phyloP scores from a whole-genome alignment of 53 echinoderm and acorn worm species.

The Patiria pectinifera region DNA sequence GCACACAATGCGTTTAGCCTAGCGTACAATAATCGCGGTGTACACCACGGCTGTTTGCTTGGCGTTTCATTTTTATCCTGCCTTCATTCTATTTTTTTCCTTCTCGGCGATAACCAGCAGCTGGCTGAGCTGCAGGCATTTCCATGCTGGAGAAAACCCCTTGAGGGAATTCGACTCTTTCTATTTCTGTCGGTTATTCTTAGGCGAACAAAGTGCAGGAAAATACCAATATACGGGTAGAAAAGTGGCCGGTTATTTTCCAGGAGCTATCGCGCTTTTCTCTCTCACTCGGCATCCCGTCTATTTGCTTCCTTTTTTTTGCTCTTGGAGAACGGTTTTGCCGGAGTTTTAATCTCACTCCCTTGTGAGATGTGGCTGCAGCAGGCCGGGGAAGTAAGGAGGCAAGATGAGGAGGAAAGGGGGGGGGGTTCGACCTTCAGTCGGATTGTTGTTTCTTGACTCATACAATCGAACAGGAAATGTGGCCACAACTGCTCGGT shows the following conservation, averaged over 20 bases:
- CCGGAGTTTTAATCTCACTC: constrained; percentile 11
- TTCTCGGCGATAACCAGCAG: constrained; percentile 39
- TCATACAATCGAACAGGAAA: constrained; percentile 43
- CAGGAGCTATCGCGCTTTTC: background rate
- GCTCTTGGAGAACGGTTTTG: background rate
- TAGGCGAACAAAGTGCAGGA: constrained; percentile 61
- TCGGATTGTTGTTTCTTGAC: constrained; percentile 18
- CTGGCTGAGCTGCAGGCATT: constrained; percentile 60
- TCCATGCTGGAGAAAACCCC: constrained; percentile 40
- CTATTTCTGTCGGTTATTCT: constrained; percentile 50
- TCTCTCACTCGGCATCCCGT: constrained; percentile 12
- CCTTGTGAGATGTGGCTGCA: constrained; percentile 8
- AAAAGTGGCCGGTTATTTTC: constrained; percentile 58
- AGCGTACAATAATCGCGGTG: constrained; percentile 59
- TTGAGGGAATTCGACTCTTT: constrained; percentile 42
- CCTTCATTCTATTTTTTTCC: constrained; percentile 8
- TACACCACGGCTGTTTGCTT: constrained; percentile 57
- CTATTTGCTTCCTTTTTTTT: background rate
- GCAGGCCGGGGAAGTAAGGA: background rate
- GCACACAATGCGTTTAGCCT: constrained; percentile 62
- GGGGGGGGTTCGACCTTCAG: constrained; percentile 32
- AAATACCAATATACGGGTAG: constrained; percentile 64
- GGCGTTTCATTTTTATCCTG: constrained; percentile 12
- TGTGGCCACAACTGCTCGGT: constrained; percentile 44
- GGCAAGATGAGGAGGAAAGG: background rate